These are phyloP conservation scores for Coracopsis vasa DNA, from an alignment of 2,113 vertebrate species.

Conservation along the genomic window DNA sequence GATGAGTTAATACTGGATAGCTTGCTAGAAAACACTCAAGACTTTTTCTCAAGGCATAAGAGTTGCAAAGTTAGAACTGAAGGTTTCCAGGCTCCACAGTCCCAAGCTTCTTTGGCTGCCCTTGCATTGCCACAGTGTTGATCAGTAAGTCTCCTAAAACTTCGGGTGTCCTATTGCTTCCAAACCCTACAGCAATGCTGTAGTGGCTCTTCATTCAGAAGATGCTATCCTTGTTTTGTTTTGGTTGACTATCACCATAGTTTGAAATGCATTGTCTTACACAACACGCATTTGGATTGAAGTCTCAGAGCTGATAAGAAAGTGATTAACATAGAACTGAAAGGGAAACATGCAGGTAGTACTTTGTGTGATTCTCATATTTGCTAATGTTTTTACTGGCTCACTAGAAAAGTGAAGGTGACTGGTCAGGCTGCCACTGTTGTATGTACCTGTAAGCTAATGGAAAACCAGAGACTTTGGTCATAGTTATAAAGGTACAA, in stretches of 20 bases:
- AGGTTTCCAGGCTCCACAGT: neutral
- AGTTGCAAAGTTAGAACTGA: neutral
- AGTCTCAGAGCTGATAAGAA: neutral
- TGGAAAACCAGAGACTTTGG: neutral
- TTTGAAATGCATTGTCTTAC: neutral
- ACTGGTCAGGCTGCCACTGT: neutral
- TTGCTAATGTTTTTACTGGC: neutral
- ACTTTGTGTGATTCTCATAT: neutral
- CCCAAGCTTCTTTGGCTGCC: neutral
- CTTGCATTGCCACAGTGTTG: neutral
- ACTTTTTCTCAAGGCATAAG: neutral
- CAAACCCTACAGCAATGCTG: neutral
- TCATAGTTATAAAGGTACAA: neutral
- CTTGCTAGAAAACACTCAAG: neutral
- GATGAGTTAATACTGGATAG: neutral
- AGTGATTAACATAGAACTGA: neutral
- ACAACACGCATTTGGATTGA: fast-evolving
- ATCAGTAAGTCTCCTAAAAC: neutral
- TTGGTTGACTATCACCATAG: neutral
- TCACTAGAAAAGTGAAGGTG: neutral
- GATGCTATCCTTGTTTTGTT: neutral
- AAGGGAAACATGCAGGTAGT: neutral
- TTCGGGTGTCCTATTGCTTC: neutral
- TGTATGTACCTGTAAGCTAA: neutral
- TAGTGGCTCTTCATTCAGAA: neutral